Conservation (phyloP, 2,797 vertebrate species). For the Syncerus caffer region DNA sequence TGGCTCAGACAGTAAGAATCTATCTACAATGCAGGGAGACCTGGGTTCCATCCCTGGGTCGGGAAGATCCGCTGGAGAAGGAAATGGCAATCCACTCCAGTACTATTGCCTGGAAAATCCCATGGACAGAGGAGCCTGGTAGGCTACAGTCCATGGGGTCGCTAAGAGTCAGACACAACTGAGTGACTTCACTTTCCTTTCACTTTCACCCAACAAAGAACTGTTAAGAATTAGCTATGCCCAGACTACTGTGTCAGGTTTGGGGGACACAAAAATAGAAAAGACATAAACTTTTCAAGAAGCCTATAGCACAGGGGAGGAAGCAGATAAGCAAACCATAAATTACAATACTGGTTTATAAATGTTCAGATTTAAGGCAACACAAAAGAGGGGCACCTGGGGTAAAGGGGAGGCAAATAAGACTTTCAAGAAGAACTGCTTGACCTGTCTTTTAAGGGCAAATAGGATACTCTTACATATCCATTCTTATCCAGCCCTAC, state of each 20-base stretch:
- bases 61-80: no score
- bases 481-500: not conserved
- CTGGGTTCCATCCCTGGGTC: no score
- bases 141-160: no score
- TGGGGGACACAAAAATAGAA: not conserved
- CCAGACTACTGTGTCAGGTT: not conserved
- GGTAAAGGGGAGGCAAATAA: not conserved
- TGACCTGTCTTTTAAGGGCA: not conserved
- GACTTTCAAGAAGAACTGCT: not conserved
- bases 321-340: not conserved
- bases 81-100: no score
- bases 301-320: not conserved
- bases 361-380: not conserved
- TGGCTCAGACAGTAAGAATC: no score
- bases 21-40: no score
- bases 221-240: not conserved
- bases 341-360: not conserved
- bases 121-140: no score
- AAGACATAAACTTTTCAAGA: not conserved
- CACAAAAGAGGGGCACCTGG: not conserved
- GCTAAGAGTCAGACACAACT: fast-evolving
- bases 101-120: no score
- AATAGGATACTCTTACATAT: not conserved
- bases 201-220: not conserved
- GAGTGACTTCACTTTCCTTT: no score